Percentiles rank a stretch among this genome's conserved stretches.
These are phyloP conservation scores for Chromobotia macracanthus DNA, from an alignment of 2,797 vertebrate species.

Conservation along the genomic window DNA sequence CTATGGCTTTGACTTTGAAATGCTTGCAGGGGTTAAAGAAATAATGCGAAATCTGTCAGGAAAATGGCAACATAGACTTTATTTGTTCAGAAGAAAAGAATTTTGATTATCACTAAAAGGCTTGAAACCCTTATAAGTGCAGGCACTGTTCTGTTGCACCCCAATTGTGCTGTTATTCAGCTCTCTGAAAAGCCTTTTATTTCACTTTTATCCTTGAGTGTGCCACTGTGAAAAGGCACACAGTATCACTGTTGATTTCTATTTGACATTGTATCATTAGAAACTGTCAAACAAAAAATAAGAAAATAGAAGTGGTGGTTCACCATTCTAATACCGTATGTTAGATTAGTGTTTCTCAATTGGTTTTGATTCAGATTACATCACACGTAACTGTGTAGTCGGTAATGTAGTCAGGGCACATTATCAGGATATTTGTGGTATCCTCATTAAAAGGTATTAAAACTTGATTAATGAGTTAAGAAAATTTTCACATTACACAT, in stretches of 20 bases:
- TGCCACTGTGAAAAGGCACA: not conserved
- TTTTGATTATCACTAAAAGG: conserved; percentile 19
- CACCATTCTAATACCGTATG: not conserved
- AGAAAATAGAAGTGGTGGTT: not conserved
- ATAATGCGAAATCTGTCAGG: conserved; percentile 56
- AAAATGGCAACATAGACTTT: conserved; percentile 38
- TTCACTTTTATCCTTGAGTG: conserved; percentile 33
- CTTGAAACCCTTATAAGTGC: conserved; percentile 24
- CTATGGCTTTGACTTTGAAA: conserved; percentile 55
- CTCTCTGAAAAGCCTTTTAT: conserved; percentile 50
- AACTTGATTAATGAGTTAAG: too few species aligned
- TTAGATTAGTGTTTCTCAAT: not conserved
- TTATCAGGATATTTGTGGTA: too few species aligned
- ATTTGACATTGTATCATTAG: conserved; percentile 28
- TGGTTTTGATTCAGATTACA: too few species aligned
- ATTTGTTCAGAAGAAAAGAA: conserved; percentile 44
- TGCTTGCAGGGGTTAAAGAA: conserved; percentile 59
- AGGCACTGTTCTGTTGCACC: conserved; percentile 38
- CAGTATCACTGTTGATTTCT: conserved; percentile 24
- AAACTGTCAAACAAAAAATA: not conserved
- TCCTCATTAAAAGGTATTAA: too few species aligned
- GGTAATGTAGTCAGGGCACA: too few species aligned
- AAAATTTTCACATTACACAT: too few species aligned
- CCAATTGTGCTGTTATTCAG: conserved; percentile 50
- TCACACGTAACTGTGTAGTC: too few species aligned